phyloP scores from a whole-genome alignment of 2,797 vertebrate genomes.

The Cercopithecus hamlyni region DNA sequence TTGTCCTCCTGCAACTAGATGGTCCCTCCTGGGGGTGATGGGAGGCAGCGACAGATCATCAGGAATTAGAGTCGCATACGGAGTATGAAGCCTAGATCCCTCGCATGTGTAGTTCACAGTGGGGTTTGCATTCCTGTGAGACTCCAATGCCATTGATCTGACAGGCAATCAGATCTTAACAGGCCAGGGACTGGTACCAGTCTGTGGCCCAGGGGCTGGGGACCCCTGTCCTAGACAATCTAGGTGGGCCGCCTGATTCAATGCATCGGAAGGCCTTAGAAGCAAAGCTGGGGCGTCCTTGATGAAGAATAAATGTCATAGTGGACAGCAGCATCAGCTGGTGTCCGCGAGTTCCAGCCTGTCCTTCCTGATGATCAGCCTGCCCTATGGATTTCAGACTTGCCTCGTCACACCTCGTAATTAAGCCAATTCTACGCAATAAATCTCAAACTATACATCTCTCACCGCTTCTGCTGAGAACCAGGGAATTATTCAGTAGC shows the following conservation, averaged over 20 bases:
- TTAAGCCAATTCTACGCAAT: neutral
- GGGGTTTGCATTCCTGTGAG: no score
- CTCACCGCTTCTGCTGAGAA: neutral
- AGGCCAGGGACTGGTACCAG: no score
- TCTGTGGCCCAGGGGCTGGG: no score
- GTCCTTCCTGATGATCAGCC: no score
- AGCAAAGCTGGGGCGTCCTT: neutral
- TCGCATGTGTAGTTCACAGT: no score
- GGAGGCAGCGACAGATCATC: neutral
- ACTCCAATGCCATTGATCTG: no score
- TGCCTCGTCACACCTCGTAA: neutral
- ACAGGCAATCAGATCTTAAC: no score
- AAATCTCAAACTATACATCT: neutral
- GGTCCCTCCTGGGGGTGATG: neutral
- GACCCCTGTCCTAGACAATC: neutral
- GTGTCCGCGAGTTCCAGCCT: fast-evolving
- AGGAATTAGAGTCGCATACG: neutral
- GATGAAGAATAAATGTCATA: neutral
- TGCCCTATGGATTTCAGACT: neutral
- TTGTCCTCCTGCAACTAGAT: neutral
- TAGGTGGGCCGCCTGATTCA: neutral
- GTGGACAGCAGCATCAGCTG: neutral
- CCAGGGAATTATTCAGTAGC: neutral
- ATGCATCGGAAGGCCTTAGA: neutral
- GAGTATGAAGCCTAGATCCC: no score